Evolutionary conservation across 2,888 invertebrate species (phyloP).

Genomic region (Drosophila kanekoi): DNA sequence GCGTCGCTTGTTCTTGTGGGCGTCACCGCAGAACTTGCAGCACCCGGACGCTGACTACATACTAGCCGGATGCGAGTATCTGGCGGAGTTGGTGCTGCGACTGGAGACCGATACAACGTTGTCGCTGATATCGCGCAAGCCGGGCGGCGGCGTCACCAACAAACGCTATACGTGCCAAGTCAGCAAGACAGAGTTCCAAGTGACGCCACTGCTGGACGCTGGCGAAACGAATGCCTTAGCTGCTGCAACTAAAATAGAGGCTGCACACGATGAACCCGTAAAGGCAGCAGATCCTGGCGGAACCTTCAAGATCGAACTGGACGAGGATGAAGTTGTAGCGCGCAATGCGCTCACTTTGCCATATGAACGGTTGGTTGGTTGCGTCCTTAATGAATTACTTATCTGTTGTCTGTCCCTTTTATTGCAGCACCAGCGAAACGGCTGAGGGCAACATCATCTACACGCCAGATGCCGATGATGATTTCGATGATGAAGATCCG

Average conservation of each 20-base stretch:
- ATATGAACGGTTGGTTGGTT: constrained; percentile 82
- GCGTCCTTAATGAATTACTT: background rate
- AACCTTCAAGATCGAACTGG: constrained; percentile 84
- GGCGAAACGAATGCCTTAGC: constrained; percentile 8
- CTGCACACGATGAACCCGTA: constrained; percentile 24
- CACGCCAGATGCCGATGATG: constrained; percentile 91
- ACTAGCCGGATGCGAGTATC: constrained; percentile 82
- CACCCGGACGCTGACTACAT: constrained; percentile 72
- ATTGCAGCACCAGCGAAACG: constrained; percentile 84
- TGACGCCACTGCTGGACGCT: constrained; percentile 54
- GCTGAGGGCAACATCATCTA: constrained; percentile 89
- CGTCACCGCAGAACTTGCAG: constrained; percentile 72
- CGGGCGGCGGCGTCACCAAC: constrained; percentile 80
- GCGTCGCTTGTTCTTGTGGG: constrained; percentile 83
- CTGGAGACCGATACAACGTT: constrained; percentile 70
- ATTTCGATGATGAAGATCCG: constrained; percentile 94
- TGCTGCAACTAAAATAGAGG: constrained; percentile 12
- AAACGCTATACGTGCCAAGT: constrained; percentile 78
- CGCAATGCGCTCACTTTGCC: constrained; percentile 84
- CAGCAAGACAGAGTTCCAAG: constrained; percentile 73
- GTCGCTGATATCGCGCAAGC: constrained; percentile 77
- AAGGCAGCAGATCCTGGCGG: constrained; percentile 54
- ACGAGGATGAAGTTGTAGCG: constrained; percentile 84
- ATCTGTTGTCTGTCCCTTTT: background rate
- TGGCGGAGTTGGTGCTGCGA: constrained; percentile 82